Evolutionary conservation across 2,797 vertebrate species (phyloP).

Genomic region (Sebastes umbrosus): DNA sequence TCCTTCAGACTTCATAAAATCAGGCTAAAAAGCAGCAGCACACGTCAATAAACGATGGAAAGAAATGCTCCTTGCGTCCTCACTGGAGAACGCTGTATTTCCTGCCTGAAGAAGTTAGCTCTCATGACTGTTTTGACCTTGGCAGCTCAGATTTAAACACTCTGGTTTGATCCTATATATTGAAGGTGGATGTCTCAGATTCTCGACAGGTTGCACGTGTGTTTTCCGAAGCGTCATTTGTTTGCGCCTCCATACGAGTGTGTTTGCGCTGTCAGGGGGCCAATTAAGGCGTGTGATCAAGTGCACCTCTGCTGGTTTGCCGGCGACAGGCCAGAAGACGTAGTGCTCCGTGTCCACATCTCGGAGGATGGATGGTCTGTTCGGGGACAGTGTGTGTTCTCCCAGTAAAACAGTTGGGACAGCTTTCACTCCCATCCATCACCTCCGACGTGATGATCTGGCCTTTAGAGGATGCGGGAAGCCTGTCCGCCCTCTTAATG

Average conservation of each 20-base stretch:
- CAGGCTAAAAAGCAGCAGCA: slow-evolving; percentile 52
- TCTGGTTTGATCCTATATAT: background rate
- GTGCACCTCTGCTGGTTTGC: slow-evolving; percentile 17
- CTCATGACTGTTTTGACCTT: background rate
- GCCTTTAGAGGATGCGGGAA: slow-evolving; percentile 26
- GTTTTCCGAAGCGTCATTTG: background rate
- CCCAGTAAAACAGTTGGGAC: slow-evolving; percentile 31
- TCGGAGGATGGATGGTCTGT: slow-evolving; percentile 42
- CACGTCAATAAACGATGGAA: slow-evolving; percentile 23
- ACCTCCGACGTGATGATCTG: slow-evolving; percentile 19
- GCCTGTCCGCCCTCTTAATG: slow-evolving; percentile 18
- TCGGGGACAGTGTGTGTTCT: slow-evolving; percentile 35
- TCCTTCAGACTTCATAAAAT: slow-evolving; percentile 50
- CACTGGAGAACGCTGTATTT: background rate
- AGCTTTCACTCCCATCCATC: slow-evolving; percentile 57
- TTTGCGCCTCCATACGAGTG: background rate
- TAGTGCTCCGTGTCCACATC: slow-evolving; percentile 12
- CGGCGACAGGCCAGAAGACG: slow-evolving; percentile 42
- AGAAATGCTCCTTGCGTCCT: slow-evolving; percentile 37
- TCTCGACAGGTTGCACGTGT: background rate
- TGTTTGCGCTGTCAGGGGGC: slow-evolving; percentile 31
- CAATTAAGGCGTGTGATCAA: slow-evolving; percentile 55
- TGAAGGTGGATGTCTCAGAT: background rate
- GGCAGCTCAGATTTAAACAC: background rate
- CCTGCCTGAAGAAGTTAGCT: background rate